Evolutionary conservation across 2,797 vertebrate species (phyloP).

Genomic region (Nasua narica): DNA sequence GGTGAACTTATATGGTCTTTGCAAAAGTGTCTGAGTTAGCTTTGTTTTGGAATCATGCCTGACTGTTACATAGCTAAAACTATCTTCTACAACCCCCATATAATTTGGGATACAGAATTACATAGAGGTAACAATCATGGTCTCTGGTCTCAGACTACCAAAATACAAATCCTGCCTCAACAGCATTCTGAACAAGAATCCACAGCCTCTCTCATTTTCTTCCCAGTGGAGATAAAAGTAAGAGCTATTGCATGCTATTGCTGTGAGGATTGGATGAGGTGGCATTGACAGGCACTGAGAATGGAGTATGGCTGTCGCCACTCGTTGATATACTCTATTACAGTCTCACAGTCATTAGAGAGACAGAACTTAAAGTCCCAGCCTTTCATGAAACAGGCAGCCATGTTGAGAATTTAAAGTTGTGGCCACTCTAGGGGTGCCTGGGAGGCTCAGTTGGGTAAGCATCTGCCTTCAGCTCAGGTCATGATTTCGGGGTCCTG

Average conservation of each 20-base stretch:
- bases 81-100: neutral
- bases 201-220: neutral
- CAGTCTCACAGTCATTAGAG: neutral
- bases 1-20: neutral
- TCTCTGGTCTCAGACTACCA: neutral
- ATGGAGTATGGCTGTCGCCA: neutral
- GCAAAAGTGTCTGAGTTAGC: neutral
- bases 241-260: neutral
- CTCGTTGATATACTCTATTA: neutral
- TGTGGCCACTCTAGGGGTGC: neutral
- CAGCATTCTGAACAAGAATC: neutral
- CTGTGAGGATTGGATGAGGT: neutral
- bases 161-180: neutral
- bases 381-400: neutral
- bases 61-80: neutral
- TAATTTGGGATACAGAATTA: neutral
- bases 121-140: neutral
- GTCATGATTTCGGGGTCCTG: too few species aligned
- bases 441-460: neutral
- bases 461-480: neutral
- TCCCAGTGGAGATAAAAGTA: neutral
- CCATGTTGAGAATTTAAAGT: neutral
- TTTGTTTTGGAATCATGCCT: neutral
- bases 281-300: neutral
- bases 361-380: neutral